These are phyloP conservation scores for Eubasilissa splendida DNA, from an alignment of 2,888 invertebrate species.

Conservation along the genomic window DNA sequence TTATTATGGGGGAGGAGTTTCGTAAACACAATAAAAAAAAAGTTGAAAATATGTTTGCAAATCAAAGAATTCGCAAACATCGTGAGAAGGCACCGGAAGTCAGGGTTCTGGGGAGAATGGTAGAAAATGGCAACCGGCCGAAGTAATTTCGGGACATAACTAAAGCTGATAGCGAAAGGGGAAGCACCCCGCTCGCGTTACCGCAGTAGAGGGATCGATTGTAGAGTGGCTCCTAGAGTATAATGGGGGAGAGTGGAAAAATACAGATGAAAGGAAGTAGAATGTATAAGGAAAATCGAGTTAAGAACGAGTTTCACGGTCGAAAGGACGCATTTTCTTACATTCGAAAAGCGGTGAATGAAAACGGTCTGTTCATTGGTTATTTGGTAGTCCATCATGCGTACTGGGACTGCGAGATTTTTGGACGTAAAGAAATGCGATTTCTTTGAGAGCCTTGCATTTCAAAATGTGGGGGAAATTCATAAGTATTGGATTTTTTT, in stretches of 20 bases:
- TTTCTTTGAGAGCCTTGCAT: too few species aligned
- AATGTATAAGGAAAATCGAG: conserved; percentile 46
- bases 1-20: too few species aligned
- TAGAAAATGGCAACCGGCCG: background rate
- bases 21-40: too few species aligned
- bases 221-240: conserved; percentile 47
- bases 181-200: conserved; percentile 39
- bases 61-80: conserved; percentile 15
- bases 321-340: conserved; percentile 47
- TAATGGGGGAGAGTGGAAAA: conserved; percentile 46
- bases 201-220: conserved; percentile 52
- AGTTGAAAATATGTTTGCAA: background rate
- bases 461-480: too few species aligned
- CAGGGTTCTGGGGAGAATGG: background rate
- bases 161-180: conserved; percentile 40
- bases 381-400: conserved; percentile 41
- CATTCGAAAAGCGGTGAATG: background rate
- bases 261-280: conserved; percentile 40
- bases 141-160: conserved; percentile 46
- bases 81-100: background rate
- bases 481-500: too few species aligned
- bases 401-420: conserved; percentile 16
- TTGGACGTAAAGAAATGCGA: too few species aligned
- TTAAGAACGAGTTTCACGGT: conserved; percentile 55
- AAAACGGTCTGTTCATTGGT: conserved; percentile 12